Percentiles rank a stretch among this genome's conserved stretches.
Evolutionary conservation across 2,113 vertebrate species (phyloP).

Genomic region (Micronycteris hirsuta): DNA sequence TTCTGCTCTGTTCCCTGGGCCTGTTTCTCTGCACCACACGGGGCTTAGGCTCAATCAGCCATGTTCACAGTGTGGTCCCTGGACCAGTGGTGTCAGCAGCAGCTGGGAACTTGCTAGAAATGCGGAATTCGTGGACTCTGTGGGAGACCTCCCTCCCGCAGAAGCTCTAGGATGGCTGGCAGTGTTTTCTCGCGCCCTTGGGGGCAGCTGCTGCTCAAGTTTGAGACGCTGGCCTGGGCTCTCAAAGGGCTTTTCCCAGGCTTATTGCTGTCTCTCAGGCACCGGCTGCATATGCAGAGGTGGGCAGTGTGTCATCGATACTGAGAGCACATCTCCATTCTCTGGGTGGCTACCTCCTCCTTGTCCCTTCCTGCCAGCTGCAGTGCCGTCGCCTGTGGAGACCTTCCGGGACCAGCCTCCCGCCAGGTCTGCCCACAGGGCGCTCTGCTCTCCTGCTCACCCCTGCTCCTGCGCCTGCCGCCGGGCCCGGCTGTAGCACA

Average conservation of each 20-base stretch:
- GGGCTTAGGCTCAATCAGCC: rapidly evolving
- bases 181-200: rapidly evolving
- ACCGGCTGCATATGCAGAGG: rapidly evolving
- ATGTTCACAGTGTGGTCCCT: rapidly evolving
- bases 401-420: neutral
- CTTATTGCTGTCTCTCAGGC: neutral
- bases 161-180: rapidly evolving
- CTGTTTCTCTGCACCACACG: neutral
- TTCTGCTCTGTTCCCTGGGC: neutral
- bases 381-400: neutral
- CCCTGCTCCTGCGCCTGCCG: rapidly evolving
- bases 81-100: rapidly evolving
- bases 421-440: too few species aligned
- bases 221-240: rapidly evolving
- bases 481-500: rapidly evolving
- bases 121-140: neutral
- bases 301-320: rapidly evolving
- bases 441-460: too few species aligned
- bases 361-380: neutral
- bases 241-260: neutral
- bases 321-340: neutral
- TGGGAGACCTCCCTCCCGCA: neutral
- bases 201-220: rapidly evolving
- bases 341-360: neutral
- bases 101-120: neutral